Evolutionary conservation across 2,797 vertebrate species (phyloP).

Genomic region (Loriculus beryllinus): DNA sequence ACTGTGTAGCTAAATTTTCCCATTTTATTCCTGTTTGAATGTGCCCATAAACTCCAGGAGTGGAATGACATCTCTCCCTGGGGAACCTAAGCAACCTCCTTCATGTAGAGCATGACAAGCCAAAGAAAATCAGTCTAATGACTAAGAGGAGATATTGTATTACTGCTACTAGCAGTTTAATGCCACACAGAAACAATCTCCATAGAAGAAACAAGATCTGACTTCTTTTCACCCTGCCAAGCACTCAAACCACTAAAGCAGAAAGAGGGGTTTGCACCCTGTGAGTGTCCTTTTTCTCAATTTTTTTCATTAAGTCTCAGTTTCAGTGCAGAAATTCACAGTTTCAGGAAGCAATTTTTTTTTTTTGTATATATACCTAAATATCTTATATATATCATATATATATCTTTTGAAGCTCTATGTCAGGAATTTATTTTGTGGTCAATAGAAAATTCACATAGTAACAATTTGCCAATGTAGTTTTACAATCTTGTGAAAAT

Average conservation of each 20-base stretch:
- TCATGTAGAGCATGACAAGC: not conserved
- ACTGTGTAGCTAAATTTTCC: not conserved
- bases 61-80: not conserved
- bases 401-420: not conserved
- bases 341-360: not conserved
- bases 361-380: not conserved
- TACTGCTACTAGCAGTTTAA: not conserved
- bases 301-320: not conserved
- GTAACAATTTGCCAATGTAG: not conserved
- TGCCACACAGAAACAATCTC: not conserved
- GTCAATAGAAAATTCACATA: not conserved
- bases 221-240: not conserved
- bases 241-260: not conserved
- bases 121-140: not conserved
- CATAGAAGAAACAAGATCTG: not conserved
- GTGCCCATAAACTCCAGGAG: not conserved
- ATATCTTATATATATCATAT: not conserved
- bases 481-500: not conserved
- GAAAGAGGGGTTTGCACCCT: not conserved
- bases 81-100: not conserved
- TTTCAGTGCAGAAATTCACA: not conserved
- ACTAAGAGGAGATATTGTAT: not conserved
- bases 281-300: not conserved
- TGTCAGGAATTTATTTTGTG: not conserved
- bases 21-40: not conserved